Evolutionary conservation across 2,797 vertebrate genomes (phyloP), one percentile per base, ranked within the genome.

Genomic region (Orestias chungarensis): DNA sequence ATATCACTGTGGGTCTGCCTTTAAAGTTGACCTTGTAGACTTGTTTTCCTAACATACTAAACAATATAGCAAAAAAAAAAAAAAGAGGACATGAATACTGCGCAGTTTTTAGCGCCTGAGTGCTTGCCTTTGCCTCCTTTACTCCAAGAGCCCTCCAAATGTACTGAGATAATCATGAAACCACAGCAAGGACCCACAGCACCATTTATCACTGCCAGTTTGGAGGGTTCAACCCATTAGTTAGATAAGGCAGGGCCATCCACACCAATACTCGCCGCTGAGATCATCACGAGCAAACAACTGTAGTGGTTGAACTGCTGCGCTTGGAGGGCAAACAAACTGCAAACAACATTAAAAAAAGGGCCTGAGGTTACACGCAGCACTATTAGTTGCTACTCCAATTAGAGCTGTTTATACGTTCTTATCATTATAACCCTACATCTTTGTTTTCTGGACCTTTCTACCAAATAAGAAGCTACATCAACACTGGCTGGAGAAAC

Each of bases 121-220:
- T 64, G 71, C 50, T 74, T 79, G 70, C 82, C 83, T 62, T 72
- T 73, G 74, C 74, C 74, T 66, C 52, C 74, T 82, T 82, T 67
- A 75, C 64, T 76, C 77, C 67, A 40, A 47, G 49, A 42, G 71
- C 81, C 68, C 71, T 85, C 73, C 72, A 68, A 77, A 68, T 74
- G 44, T 78, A 73, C 73, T 2, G 17, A n/a, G 80, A 81, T 89
- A 84, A 90, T 89, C 81, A 79, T 54, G 82, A 88, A 88, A 85
- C 80, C 81, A 70, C 82, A 44, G 82, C 67, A 3, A 54, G 40
- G 31, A 31, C 72, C 74, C 71, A 5, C 31, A 66, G 66, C 73
- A 29, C 69, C 76, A 92, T 94, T 90, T 75, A 93, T 93, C 91
- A 92, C 82, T 92, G 90, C 83, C 89, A 89, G 69, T 25, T 46